Conservation (phyloP, 2,113 vertebrate genomes). For the Catagonus wagneri region DNA sequence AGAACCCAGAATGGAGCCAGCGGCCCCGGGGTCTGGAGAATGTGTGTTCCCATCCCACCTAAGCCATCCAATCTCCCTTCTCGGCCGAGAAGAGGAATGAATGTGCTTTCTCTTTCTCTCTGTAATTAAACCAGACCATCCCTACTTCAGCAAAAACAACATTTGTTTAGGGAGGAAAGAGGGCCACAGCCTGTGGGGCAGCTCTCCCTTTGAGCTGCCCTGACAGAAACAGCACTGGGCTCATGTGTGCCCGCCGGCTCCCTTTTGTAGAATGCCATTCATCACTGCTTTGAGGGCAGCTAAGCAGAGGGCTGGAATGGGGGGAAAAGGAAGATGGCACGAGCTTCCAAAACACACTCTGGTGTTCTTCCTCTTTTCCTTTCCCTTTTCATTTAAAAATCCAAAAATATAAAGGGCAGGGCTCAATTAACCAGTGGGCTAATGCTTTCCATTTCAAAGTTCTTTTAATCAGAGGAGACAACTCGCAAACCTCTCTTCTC, state of each 20-base stretch:
- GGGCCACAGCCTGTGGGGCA: not conserved
- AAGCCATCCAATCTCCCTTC: not conserved
- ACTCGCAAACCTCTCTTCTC: constrained; percentile 60
- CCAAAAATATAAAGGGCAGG: constrained; percentile 59
- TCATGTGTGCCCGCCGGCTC: not conserved
- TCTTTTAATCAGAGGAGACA: constrained; percentile 67
- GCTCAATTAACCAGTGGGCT: constrained; percentile 56
- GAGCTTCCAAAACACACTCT: constrained; percentile 65
- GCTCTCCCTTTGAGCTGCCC: constrained; percentile 43
- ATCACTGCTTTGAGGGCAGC: constrained; percentile 49
- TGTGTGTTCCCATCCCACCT: not conserved
- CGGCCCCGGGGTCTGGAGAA: no score
- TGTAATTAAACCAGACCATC: constrained; percentile 58
- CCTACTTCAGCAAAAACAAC: constrained; percentile 55
- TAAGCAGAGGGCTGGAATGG: constrained; percentile 20
- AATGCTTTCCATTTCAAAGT: constrained; percentile 77
- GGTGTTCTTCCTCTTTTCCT: constrained; percentile 52
- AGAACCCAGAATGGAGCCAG: not conserved
- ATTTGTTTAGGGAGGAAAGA: constrained; percentile 63
- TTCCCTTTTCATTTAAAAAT: constrained; percentile 61
- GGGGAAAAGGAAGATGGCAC: not conserved
- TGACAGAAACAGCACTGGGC: not conserved
- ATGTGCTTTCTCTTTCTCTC: not conserved
- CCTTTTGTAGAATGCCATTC: constrained; percentile 24
- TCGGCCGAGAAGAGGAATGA: not conserved